Percentiles rank a stretch among this genome's conserved stretches.
phyloP scores from a whole-genome alignment of 2,797 vertebrate genomes.

The Acanthurus tractus region DNA sequence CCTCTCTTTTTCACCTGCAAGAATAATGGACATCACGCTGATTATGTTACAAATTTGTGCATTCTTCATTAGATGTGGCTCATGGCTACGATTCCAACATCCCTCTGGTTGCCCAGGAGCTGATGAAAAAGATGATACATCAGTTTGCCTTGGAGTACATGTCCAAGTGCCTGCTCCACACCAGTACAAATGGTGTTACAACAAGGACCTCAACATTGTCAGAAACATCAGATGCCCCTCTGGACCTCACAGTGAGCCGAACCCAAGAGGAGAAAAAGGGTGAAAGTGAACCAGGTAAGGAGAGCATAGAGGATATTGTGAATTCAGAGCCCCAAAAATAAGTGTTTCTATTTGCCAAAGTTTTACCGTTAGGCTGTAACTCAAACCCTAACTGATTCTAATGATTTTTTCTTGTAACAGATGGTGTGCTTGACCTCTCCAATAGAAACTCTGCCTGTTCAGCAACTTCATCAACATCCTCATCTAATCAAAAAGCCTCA shows the following conservation, averaged over 20 bases:
- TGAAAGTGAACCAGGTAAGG: constrained; percentile 88
- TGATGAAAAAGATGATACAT: constrained; percentile 99
- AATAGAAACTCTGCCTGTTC: constrained; percentile 90
- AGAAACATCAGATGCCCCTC: constrained; percentile 91
- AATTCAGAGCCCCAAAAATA: constrained; percentile 1
- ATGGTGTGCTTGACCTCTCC: constrained; percentile 98
- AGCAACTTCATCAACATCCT: constrained; percentile 81
- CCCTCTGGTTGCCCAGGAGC: constrained; percentile 97
- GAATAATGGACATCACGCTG: background rate
- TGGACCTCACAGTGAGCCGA: constrained; percentile 97
- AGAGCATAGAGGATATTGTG: background rate
- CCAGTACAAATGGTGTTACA: constrained; percentile 88
- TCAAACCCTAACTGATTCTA: constrained; percentile 14
- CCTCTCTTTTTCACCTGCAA: background rate
- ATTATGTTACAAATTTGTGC: background rate
- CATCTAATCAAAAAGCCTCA: constrained; percentile 89
- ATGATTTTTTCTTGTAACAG: constrained; percentile 77
- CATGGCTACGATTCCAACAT: constrained; percentile 96
- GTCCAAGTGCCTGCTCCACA: constrained; percentile 94
- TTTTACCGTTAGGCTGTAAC: constrained; percentile 18
- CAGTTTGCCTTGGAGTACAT: constrained; percentile 99
- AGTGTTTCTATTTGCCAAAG: background rate
- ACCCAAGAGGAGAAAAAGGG: constrained; percentile 85
- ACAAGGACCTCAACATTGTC: constrained; percentile 86
- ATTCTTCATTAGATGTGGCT: constrained; percentile 89